A percentile compares a stretch with the other conserved stretches of the same genome.
Conservation (phyloP, 2,888 invertebrate genomes). For the Tenthredo distinguenda region DNA sequence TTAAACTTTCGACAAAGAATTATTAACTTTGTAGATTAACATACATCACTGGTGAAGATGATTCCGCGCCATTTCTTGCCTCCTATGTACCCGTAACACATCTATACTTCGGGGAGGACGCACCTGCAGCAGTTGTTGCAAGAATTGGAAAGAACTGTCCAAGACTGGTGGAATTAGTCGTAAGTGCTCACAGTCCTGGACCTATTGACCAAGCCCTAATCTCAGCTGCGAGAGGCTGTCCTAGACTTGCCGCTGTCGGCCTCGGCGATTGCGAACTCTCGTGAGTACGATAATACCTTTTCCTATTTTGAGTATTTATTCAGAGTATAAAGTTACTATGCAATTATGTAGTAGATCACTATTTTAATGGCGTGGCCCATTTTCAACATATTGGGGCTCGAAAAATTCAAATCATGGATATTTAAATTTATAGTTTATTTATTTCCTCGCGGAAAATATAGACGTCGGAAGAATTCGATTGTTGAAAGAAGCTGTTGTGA, state of each 20-base stretch:
- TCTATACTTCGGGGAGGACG: slow-evolving; percentile 72
- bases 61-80: slow-evolving; percentile 67
- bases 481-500: too few species aligned
- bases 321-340: background rate
- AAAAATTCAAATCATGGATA: background rate
- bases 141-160: slow-evolving; percentile 70
- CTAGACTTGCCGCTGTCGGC: slow-evolving; percentile 70
- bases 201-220: slow-evolving; percentile 69
- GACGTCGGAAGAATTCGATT: background rate
- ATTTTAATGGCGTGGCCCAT: background rate
- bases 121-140: slow-evolving; percentile 65
- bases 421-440: background rate
- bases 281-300: slow-evolving; percentile 59
- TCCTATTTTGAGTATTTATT: background rate
- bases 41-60: slow-evolving; percentile 71
- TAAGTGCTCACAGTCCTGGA: slow-evolving; percentile 70
- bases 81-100: slow-evolving; percentile 73
- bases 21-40: slow-evolving; percentile 64
- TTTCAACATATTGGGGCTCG: background rate
- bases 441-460: background rate
- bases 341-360: background rate
- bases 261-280: slow-evolving; percentile 75
- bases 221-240: slow-evolving; percentile 69
- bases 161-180: slow-evolving; percentile 71
- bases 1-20: too few species aligned